Evolutionary conservation across 2,888 invertebrate genomes (phyloP), one percentile per base, ranked within the genome.

Genomic region (Sipunculus nudus): DNA sequence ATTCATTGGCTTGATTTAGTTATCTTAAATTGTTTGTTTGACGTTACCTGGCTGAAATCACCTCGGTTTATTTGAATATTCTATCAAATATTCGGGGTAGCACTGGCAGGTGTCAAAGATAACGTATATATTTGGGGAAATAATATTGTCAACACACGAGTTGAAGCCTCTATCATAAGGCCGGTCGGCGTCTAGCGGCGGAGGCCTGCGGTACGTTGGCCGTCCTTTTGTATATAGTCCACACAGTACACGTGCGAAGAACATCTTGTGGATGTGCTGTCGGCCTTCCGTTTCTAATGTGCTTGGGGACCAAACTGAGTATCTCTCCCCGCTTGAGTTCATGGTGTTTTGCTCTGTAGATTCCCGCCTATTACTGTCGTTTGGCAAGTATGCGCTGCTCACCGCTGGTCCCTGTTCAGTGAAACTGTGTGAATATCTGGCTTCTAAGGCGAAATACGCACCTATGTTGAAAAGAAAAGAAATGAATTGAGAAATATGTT

Each of bases 81-180:
- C 78, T 6, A 81, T 70, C 13, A 79, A 61, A 62, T 80, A 81
- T 52, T 79, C 78, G 0, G 81, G 81, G 56, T 79, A 80, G 16
- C 78, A 78, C 61, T 81, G 81, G n/a, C 76, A 70, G 54, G 71
- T 75, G 61, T 81, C 80, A 72, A 81, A 81, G 54, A 81, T 75
- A 28, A 81, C 80, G 69, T 72, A 79, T 26, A 80, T 78, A 41
- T 75, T 73, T 0, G 81, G 80, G 43, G 71, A 65, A 31, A 62
- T 67, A 38, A 74, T 70, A 54, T 78, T 70, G 62, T 81, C 80
- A 3, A 81, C 81, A 68, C 79, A 80, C 0, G 78, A 77, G 62
- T 81, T 78, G 56, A 75, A 81, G 49, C 75, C 74, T 45, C 73
- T 74, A 2, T 78, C 80, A 56, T 73, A 75, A 1, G 77, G 77